These are phyloP conservation scores for Scelioninae gen. 2 DNA, from an alignment of 2,888 invertebrate genomes.

Conservation along the genomic window DNA sequence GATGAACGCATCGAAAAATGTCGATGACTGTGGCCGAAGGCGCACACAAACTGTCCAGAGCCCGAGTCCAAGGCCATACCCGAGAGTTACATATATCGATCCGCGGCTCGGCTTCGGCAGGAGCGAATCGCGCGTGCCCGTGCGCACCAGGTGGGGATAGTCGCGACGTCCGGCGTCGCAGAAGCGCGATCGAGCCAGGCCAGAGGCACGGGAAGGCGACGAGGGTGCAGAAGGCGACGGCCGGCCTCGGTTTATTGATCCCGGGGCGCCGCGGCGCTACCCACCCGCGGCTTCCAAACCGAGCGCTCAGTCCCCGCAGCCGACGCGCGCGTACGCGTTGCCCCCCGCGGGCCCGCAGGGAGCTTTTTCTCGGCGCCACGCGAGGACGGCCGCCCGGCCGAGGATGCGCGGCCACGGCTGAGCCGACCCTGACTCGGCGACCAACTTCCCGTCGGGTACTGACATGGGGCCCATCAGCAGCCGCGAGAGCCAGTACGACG, in stretches of 20 bases:
- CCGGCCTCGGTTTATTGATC: slow-evolving; percentile 75
- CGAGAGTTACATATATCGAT: slow-evolving; percentile 62
- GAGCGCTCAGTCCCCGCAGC: slow-evolving; percentile 58
- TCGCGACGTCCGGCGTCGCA: slow-evolving; percentile 69
- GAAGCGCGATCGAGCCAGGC: slow-evolving; percentile 65
- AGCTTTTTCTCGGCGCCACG: slow-evolving; percentile 4
- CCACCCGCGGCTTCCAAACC: slow-evolving; percentile 72
- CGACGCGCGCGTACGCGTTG: slow-evolving; percentile 1
- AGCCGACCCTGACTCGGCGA: slow-evolving; percentile 15
- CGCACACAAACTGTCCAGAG: slow-evolving; percentile 5
- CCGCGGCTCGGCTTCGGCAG: slow-evolving; percentile 33
- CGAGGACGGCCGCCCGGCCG: neutral
- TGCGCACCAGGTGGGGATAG: slow-evolving; percentile 62
- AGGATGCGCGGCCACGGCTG: slow-evolving; percentile 36
- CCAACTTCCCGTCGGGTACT: slow-evolving; percentile 10
- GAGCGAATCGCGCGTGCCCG: slow-evolving; percentile 65
- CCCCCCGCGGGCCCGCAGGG: slow-evolving; percentile 3
- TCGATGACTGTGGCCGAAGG: neutral
- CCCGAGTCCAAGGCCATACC: slow-evolving; percentile 41
- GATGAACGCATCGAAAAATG: too few species aligned
- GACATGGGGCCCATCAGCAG: slow-evolving; percentile 73
- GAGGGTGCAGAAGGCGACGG: slow-evolving; percentile 71
- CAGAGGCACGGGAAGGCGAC: slow-evolving; percentile 69
- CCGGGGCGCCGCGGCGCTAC: slow-evolving; percentile 75
- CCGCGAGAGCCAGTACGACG: slow-evolving; percentile 71